These are phyloP conservation scores for Cygnus atratus DNA, from an alignment of 2,113 vertebrate species.

Conservation along the genomic window DNA sequence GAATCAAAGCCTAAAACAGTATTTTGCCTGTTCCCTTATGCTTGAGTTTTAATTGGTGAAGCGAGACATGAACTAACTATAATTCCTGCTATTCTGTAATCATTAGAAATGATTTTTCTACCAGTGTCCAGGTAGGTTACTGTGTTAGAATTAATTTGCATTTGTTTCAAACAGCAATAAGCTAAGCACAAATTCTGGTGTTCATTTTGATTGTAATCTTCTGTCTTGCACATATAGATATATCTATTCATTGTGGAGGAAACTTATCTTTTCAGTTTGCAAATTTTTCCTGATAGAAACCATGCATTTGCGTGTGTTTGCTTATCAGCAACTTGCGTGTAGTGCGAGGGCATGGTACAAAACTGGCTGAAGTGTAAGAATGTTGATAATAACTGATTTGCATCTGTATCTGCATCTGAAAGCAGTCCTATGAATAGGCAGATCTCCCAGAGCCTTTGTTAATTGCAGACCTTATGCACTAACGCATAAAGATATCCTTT, in stretches of 20 bases:
- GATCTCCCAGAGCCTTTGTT: not conserved
- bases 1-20: not conserved
- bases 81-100: not conserved
- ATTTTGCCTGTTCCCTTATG: not conserved
- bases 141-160: not conserved
- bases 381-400: not conserved
- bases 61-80: not conserved
- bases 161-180: not conserved
- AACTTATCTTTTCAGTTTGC: not conserved
- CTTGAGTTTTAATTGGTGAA: not conserved
- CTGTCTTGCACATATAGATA: not conserved
- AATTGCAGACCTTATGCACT: not conserved
- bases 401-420: not conserved
- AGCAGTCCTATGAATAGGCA: not conserved
- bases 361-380: not conserved
- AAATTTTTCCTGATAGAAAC: not conserved
- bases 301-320: not conserved
- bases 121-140: not conserved
- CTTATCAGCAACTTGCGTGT: not conserved
- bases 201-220: not conserved
- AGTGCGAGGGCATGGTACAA: not conserved
- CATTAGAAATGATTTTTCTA: not conserved
- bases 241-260: not conserved
- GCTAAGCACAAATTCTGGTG: not conserved
- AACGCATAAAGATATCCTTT: not conserved